Evolutionary conservation across 2,797 vertebrate species (phyloP), one percentile per base, ranked within the genome.

Genomic region (Otolemur crassicaudatus): DNA sequence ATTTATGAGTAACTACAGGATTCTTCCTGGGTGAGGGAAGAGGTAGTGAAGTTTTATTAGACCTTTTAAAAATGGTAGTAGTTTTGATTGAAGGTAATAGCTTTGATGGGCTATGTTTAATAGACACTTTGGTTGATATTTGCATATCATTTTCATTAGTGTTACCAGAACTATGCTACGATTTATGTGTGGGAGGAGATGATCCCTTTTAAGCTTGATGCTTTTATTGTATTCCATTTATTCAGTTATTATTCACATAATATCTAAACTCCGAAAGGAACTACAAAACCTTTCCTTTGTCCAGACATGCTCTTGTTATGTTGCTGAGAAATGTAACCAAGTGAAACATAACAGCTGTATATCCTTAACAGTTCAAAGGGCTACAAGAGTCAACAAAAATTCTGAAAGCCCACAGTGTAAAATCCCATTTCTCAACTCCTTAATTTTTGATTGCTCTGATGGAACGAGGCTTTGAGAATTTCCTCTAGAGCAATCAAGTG

Each of bases 361-460:
- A 65, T 61, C 87, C 86, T 95, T 82, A 93, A 93, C 16, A 96
- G 79, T 79, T 40, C 90, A 93, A 92, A 96, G 34, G 34, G 40
- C 27, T 63, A 22, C 43, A 76, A 94, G 43, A 96, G 56, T 85
- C 90, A 91, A 97, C 83, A 90, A 53, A 95, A 94, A 69, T 92
- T 92, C 70, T 90, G n/a, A 87, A 96, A 96, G 49, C 17, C 72
- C 37, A 91, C 34, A 92, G 65, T 63, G n/a, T 92, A 94, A 83
- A 96, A 94, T 85, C 22, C 92, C 63, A 87, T 97, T 97, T 95
- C 87, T 86, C 85, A 94, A 91, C 60, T 95, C 56, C 85, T 88
- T 96, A 86, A 95, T 96, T 97, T 96, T 87, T 95, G 91, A 96
- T 87, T 94, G 81, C 94, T 89, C 90, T 84, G 94, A 94, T 88